Base-by-base conservation (phyloP, 2,797 vertebrate genomes). In the Lepidocolaptes lacrymiger region DNA sequence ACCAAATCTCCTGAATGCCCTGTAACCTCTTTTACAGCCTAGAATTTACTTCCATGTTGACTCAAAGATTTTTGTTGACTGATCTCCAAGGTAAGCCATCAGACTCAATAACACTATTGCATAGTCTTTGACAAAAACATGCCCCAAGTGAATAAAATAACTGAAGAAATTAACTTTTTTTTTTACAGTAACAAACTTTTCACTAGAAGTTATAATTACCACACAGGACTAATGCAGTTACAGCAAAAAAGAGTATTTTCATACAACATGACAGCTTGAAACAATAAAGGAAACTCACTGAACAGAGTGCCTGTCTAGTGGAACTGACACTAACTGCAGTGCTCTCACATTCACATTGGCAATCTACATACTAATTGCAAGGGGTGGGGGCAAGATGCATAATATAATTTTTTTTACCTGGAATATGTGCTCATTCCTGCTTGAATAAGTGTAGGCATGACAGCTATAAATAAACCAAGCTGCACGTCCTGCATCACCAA, bases 401-500 rank as follows among this genome's bases (percentile, higher is more conserved):
- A 44, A 6, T 41, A 23, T 17, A 5, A 7, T 52, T 41, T 79
- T 44, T 52, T 63, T 93, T 89, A 99, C 99, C 98, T 98, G 95
- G 99, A 98, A 87, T 97, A 76, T 6, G 98, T 96, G 80, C 98
- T 98, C 14, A 97, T 97, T 91, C 99, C 99, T 10, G 98, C 99
- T 97, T 99, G 99, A 88, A 99, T 98, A 64, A 99, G 98, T 1
- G 99, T 99, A 18, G 99, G 99, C 99, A 99, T 98, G 89, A 98
- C 96, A 1, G 99, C 99, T 6, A 99, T 99, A 96, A 99, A 99
- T 69, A 99, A 98, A n/a, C 99, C 99, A n/a, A 99, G 98, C 97
- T 99, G 99, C 92, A 99, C 99, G 52, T 99, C 99, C 95, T 99
- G 99, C 98, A 99, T 99, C 92, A 99, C 99, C 76, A 99, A 96